These are phyloP conservation scores for Poeciliopsis prolifica DNA, from an alignment of 2,113 vertebrate genomes.

Conservation along the genomic window DNA sequence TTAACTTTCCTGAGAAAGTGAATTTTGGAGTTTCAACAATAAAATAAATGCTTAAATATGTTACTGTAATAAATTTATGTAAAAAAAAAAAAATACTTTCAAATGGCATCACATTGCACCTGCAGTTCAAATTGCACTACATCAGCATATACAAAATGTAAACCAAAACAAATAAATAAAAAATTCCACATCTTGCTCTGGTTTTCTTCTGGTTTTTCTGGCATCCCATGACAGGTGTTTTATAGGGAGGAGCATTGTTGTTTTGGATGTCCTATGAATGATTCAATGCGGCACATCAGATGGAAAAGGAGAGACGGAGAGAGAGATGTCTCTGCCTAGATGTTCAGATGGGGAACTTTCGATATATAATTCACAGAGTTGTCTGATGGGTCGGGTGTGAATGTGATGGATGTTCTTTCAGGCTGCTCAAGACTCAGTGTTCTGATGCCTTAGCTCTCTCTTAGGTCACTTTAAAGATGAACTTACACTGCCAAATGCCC, in stretches of 20 bases:
- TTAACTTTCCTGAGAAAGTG: not conserved
- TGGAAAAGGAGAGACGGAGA: constrained; percentile 55
- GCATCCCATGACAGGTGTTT: constrained; percentile 74
- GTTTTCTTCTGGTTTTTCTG: constrained; percentile 50
- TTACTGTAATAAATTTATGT: not conserved
- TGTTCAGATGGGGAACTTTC: constrained; percentile 57
- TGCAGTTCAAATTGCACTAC: constrained; percentile 31
- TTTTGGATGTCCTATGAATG: constrained; percentile 80
- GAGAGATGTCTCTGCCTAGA: constrained; percentile 68
- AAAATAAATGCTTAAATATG: not conserved
- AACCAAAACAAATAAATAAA: constrained; percentile 20
- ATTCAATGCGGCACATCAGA: constrained; percentile 77
- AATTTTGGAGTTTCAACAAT: not conserved
- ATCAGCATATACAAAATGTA: constrained; percentile 41
- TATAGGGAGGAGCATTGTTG: constrained; percentile 70
- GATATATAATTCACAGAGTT: constrained; percentile 79
- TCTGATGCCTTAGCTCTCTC: constrained; percentile 43
- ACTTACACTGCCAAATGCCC: constrained; percentile 32
- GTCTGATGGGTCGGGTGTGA: constrained; percentile 65
- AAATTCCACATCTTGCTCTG: constrained; percentile 8
- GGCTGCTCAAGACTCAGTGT: constrained; percentile 46
- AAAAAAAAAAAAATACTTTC: not conserved
- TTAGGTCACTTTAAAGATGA: constrained; percentile 41
- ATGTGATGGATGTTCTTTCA: constrained; percentile 60
- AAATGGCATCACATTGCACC: not conserved